Conservation (phyloP, 2,888 invertebrate species). For the Ennomos erosarius region DNA sequence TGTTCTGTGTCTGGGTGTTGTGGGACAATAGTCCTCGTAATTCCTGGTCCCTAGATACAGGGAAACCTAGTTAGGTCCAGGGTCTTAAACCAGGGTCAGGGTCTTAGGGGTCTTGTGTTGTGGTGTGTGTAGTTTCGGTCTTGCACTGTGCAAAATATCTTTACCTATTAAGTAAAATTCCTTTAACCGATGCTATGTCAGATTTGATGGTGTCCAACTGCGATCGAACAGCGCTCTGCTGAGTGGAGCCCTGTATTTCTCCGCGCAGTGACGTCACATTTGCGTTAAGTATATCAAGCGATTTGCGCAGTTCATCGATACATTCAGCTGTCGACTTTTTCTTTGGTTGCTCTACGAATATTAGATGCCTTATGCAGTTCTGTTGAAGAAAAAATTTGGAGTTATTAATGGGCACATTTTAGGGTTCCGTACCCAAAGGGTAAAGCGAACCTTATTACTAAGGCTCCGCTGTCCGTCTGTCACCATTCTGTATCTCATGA, state of each 20-base stretch:
- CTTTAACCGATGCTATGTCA: conserved; percentile 90
- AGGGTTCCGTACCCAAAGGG: no score
- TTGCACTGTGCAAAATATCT: conserved; percentile 23
- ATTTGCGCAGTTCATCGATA: conserved; percentile 88
- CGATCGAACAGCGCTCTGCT: conserved; percentile 80
- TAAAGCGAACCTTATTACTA: no score
- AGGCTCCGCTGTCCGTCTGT: no score
- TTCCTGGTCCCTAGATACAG: no score
- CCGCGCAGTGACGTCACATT: conserved; percentile 88
- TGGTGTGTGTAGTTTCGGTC: no score
- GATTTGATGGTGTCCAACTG: conserved; percentile 88
- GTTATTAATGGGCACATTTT: no score
- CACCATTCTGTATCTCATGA: no score
- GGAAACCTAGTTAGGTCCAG: no score
- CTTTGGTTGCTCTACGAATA: conserved; percentile 88
- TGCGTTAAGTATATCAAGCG: conserved; percentile 88
- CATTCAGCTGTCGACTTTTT: conserved; percentile 88
- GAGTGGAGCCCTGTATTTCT: conserved; percentile 85
- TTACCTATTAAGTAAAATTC: conserved; percentile 89
- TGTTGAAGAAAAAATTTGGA: conserved; percentile 46
- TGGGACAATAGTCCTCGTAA: no score
- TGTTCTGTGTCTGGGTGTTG: no score
- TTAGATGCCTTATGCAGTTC: conserved; percentile 70
- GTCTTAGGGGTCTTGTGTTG: no score
- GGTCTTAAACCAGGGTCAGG: no score